Evolutionary conservation across 1,140 invertebrate species (phyloP), one percentile per base, ranked within the genome.

Genomic region (Dinothrombium tinctorium): DNA sequence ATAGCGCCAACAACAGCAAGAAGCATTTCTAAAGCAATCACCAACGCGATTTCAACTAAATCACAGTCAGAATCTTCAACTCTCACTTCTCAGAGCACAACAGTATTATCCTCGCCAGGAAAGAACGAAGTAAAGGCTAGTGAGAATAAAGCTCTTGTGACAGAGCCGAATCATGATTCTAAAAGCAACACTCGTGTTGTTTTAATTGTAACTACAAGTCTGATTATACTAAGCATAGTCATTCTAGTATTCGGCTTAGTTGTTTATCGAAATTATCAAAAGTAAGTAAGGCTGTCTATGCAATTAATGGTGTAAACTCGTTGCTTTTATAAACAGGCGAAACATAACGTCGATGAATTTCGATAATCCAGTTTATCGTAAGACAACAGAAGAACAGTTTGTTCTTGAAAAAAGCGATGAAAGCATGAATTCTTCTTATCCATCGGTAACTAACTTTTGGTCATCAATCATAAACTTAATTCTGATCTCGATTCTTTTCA

Each of bases 291-390:
- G 12, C 32, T 7, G 17, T 19, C 22, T 19, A 17, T 28, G 6
- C 8, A 12, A 12, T 26, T 15, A 24, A 6, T 17, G 5, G 26
- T 25, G 17, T 28, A 9, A 3, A 25, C 37, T 39, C 19, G 15
- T 26, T 24, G 9, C 11, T 17, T 39, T 26, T 5, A 14, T 2
- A 14, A 1, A 35, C n/a, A 42, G 74, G 54, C 72, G 74, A 49
- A 81, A 75, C 55, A 71, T 83, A 22, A 84, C 82, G 39, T 86
- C 78, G 45, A 89, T 95, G 74, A 95, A 95, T 61, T 96, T 96
- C 59, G 89, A 95, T 63, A 96, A 96, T 63, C 90, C 89, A 21
- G 84, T 95, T 3, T 95, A 95, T 59, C 72, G 86, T 51, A 90
- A 90, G 64, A 94, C 86, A 11, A 87, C 84, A 1, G 67, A 67